phyloP scores from a whole-genome alignment of 2,888 invertebrate genomes.

The Dicranocentrus wangi region DNA sequence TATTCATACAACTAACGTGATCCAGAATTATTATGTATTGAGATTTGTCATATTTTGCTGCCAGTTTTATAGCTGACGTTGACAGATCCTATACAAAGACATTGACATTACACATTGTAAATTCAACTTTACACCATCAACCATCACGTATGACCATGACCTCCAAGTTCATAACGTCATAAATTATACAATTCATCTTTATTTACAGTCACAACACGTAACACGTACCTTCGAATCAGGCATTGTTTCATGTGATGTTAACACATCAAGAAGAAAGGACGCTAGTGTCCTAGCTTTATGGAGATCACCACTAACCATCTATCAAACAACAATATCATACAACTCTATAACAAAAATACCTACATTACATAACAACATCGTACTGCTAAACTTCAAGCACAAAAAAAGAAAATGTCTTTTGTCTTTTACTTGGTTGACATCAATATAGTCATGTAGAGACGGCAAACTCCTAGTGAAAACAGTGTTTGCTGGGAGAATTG shows the following conservation, averaged over 20 bases:
- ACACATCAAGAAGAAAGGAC: constrained; percentile 74
- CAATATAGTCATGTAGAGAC: constrained; percentile 76
- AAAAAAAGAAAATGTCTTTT: not conserved
- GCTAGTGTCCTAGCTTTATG: constrained; percentile 73
- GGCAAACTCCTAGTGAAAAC: constrained; percentile 76
- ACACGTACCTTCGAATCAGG: constrained; percentile 70
- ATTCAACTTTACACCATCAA: not conserved
- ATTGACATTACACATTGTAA: no score
- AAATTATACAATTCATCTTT: no score
- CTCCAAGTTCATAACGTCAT: not conserved
- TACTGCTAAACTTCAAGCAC: not conserved
- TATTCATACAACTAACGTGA: constrained; percentile 64
- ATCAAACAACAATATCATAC: not conserved
- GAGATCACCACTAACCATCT: constrained; percentile 51
- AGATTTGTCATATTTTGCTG: constrained; percentile 68
- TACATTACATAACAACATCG: not conserved
- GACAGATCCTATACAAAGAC: constrained; percentile 67
- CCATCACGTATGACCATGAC: no score
- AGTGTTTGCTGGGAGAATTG: constrained; percentile 75
- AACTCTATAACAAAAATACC: no score
- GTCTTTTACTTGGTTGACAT: constrained; percentile 75
- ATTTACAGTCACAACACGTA: not conserved
- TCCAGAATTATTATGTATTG: constrained; percentile 63
- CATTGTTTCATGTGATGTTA: constrained; percentile 74
- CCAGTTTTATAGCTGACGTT: constrained; percentile 70